Conservation (phyloP, 2,888 invertebrate species). For the Lithophane socia region DNA sequence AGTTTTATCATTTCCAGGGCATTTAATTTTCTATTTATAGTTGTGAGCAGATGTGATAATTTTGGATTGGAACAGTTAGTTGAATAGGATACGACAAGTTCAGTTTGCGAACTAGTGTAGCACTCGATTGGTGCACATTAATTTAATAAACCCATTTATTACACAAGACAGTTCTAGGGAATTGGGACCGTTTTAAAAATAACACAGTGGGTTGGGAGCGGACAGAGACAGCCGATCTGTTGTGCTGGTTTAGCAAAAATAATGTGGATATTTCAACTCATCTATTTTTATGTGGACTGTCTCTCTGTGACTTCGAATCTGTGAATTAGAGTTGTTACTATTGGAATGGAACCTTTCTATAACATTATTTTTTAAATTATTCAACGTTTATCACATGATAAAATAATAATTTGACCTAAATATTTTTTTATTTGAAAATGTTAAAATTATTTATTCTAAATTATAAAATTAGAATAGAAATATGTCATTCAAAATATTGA, state of each 20-base stretch:
- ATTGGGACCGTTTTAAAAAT: slow-evolving; percentile 84
- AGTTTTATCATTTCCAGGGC: slow-evolving; percentile 84
- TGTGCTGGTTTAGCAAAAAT: slow-evolving; percentile 77
- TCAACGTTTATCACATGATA: not conserved
- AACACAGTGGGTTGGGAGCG: slow-evolving; percentile 76
- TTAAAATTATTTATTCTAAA: not conserved
- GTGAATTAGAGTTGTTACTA: slow-evolving; percentile 55
- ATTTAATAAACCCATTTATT: slow-evolving; percentile 65
- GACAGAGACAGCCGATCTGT: slow-evolving; percentile 77
- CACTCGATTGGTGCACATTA: slow-evolving; percentile 55
- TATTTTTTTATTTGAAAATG: not conserved
- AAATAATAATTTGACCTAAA: not conserved
- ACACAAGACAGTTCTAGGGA: slow-evolving; percentile 74
- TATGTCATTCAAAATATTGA: not conserved
- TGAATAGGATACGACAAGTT: slow-evolving; percentile 52
- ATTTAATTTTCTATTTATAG: slow-evolving; percentile 85
- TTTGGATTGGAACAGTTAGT: slow-evolving; percentile 75
- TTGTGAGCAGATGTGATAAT: slow-evolving; percentile 77
- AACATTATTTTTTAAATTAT: slow-evolving; percentile 7
- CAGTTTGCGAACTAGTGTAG: slow-evolving; percentile 57
- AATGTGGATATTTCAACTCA: slow-evolving; percentile 78
- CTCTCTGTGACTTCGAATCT: slow-evolving; percentile 56
- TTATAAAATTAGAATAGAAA: not conserved
- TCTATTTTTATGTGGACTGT: slow-evolving; percentile 78
- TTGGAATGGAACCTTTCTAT: slow-evolving; percentile 13